Base-by-base conservation (phyloP, 2,888 invertebrate genomes). In the Leucophenga maculata region DNA sequence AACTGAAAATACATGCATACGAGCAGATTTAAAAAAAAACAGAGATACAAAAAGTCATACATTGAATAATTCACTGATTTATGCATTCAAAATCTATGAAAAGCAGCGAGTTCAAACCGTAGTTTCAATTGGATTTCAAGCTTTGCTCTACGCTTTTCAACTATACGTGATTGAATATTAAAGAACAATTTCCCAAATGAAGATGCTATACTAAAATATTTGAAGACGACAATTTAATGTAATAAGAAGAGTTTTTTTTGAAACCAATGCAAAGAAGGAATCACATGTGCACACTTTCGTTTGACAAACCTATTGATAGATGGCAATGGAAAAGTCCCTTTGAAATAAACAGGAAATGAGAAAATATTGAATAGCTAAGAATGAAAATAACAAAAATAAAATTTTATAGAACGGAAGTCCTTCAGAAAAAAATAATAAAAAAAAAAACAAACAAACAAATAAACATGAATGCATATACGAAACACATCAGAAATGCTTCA, bases 321-420 rank as follows among this genome's bases (percentile, higher is more conserved):
- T 64, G 20, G 46, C 46, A 48, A 22, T 46, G 46, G n/a, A 18
- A 26, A 62, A 62, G 39, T 11, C 44, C 13, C 60, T 18, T 14
- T 48, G 20, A 64, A 64, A 64, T 64, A 44, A 64, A 64, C 48
- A 64, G 62, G 62, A 64, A 64, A 64, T 64, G 62, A 39, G 22
- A 64, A 60, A 64, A 64, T 64, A 26, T 64, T 31, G 11, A 62
- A 26, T 26, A 26, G 4, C 26, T 39, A 11, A 11, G 8, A 8
- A 39, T 39, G 8, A 39, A 6, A 11, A 39, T 9, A 16, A 18
- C 60, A 39, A 60, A 8, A 60, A 44, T 18, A 39, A 16, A 39
- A 11, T 9, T 14, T 16, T 44, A 39, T 3, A 60, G 1, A n/a
- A 26, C 57, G 31, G 14, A 57, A 57, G 26, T n/a, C 57, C 22